These are phyloP conservation scores for Phylloscopus collybita DNA, from an alignment of 2,797 vertebrate species.

Conservation along the genomic window DNA sequence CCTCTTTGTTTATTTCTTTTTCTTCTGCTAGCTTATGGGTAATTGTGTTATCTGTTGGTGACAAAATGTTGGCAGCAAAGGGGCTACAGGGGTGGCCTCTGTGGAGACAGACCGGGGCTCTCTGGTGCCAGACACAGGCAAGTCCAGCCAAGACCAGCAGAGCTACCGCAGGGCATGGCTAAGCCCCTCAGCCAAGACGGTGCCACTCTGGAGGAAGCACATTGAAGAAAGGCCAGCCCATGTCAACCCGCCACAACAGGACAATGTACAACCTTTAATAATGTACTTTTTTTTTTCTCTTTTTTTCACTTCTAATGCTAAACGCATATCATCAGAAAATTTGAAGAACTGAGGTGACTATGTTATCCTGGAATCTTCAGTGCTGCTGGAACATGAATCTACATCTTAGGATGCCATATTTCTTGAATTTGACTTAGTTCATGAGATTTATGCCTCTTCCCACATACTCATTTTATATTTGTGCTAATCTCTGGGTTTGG, in stretches of 20 bases:
- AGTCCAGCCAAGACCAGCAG: background rate
- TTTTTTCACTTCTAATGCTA: background rate
- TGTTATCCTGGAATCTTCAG: background rate
- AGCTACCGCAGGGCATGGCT: no score
- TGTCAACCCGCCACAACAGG: background rate
- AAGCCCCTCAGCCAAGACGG: background rate
- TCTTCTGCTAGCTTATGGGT: background rate
- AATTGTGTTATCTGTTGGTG: background rate
- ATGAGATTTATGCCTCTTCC: background rate
- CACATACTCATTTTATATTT: background rate
- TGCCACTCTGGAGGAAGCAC: accelerated
- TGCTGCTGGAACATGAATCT: background rate
- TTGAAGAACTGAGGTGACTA: background rate
- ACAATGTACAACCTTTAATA: background rate
- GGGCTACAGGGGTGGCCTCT: background rate
- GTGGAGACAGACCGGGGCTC: accelerated
- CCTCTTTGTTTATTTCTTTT: no score
- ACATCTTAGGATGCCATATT: background rate
- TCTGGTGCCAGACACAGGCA: background rate
- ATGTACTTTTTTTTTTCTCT: background rate
- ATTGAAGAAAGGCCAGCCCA: background rate
- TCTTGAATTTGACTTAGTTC: background rate
- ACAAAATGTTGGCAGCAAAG: background rate
- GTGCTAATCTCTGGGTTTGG: background rate
- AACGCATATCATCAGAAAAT: background rate